Percentiles rank a stretch among this genome's conserved stretches.
Conservation (phyloP, 2,797 vertebrate genomes). For the Pagetopsis macropterus region DNA sequence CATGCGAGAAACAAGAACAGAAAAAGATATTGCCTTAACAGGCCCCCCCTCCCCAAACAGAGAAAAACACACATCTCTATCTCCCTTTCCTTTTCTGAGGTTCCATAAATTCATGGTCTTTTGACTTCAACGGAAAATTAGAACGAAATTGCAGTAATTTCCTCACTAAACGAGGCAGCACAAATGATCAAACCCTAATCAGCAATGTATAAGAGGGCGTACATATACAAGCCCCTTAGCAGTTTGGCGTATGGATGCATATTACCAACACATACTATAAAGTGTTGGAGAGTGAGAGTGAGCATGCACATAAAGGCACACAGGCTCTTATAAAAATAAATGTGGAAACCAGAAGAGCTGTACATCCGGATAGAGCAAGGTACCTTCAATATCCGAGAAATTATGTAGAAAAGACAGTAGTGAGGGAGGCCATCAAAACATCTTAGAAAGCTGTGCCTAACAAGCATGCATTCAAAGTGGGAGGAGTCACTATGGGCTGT, state of each 20-base stretch:
- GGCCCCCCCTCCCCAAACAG: background rate
- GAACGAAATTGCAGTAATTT: conserved; percentile 71
- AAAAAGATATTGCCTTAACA: background rate
- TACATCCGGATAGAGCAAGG: background rate
- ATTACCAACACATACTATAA: conserved; percentile 28
- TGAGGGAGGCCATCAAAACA: background rate
- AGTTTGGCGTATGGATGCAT: conserved; percentile 30
- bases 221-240: conserved; percentile 37
- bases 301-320: background rate
- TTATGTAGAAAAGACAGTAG: background rate
- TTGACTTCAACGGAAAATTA: conserved; percentile 64
- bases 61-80: conserved; percentile 9
- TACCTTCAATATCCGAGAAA: background rate
- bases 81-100: conserved; percentile 16
- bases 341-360: background rate
- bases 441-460: background rate
- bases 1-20: conserved; percentile 11
- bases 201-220: conserved; percentile 50
- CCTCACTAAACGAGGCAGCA: conserved; percentile 66
- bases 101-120: conserved; percentile 51
- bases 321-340: background rate
- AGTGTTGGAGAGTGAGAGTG: background rate
- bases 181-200: conserved; percentile 70
- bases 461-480: background rate
- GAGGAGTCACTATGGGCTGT: too few relatives aligned